Evolutionary conservation across 2,888 invertebrate genomes (phyloP).

Genomic region (Lacanobia wlatinum): DNA sequence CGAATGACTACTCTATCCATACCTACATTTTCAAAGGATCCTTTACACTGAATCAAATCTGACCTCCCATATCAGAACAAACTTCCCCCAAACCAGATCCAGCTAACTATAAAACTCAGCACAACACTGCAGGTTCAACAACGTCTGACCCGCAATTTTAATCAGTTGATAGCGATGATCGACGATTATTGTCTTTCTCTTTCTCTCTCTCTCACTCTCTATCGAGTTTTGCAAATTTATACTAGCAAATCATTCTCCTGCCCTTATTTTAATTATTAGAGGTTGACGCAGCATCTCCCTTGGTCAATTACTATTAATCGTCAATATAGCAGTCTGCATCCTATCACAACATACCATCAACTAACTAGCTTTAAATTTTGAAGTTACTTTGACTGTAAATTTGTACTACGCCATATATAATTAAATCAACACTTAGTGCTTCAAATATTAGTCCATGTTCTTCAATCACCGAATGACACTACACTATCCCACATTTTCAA

Average conservation of each 20-base stretch:
- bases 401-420: too few species aligned
- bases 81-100: conserved; percentile 49
- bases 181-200: conserved; percentile 66
- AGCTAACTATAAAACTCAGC: conserved; percentile 52
- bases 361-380: too few species aligned
- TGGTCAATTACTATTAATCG: too few species aligned
- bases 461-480: not conserved
- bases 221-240: too few species aligned
- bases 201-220: too few species aligned
- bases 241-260: too few species aligned
- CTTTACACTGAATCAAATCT: not conserved
- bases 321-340: too few species aligned
- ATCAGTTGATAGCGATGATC: conserved; percentile 72
- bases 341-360: too few species aligned
- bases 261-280: too few species aligned
- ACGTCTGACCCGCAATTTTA: conserved; percentile 73
- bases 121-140: conserved; percentile 62
- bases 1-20: not conserved
- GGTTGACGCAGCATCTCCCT: too few species aligned
- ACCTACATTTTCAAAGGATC: not conserved
- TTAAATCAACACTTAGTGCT: too few species aligned
- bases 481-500: not conserved
- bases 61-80: conserved; percentile 13
- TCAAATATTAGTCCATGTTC: not conserved
- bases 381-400: too few species aligned